phyloP scores from a whole-genome alignment of 2,113 vertebrate species.

The Rhodinocichla rosea region DNA sequence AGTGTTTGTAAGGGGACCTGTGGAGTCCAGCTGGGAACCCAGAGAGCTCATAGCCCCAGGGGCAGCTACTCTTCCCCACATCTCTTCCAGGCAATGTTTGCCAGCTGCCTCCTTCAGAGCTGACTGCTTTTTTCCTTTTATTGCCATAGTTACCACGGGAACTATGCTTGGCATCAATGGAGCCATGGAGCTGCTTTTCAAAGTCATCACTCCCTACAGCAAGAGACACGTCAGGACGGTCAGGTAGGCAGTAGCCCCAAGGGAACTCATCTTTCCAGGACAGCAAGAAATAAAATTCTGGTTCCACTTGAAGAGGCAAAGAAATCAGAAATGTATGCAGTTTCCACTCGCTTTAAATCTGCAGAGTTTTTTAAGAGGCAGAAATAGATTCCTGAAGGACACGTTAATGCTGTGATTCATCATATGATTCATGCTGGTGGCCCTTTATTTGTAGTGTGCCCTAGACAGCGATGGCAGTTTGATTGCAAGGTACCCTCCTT shows the following conservation, averaged over 20 bases:
- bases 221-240: slow-evolving; percentile 72
- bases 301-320: slow-evolving; percentile 38
- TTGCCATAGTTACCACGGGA: slow-evolving; percentile 77
- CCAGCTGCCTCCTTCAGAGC: background rate
- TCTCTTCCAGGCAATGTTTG: background rate
- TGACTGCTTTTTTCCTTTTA: slow-evolving; percentile 39
- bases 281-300: slow-evolving; percentile 46
- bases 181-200: slow-evolving; percentile 85
- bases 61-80: background rate
- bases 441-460: background rate
- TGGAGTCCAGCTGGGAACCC: background rate
- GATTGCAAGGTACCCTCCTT: background rate
- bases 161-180: slow-evolving; percentile 82
- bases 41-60: background rate
- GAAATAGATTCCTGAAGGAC: background rate
- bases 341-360: slow-evolving; percentile 12
- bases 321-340: slow-evolving; percentile 28
- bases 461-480: background rate
- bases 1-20: background rate
- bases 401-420: background rate
- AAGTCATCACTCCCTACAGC: slow-evolving; percentile 81
- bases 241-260: slow-evolving; percentile 77
- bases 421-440: slow-evolving; percentile 38
- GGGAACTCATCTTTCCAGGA: slow-evolving; percentile 11
- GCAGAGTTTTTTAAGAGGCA: slow-evolving; percentile 15